Base-by-base conservation (phyloP, 2,888 invertebrate species). In the Luperina testacea region DNA sequence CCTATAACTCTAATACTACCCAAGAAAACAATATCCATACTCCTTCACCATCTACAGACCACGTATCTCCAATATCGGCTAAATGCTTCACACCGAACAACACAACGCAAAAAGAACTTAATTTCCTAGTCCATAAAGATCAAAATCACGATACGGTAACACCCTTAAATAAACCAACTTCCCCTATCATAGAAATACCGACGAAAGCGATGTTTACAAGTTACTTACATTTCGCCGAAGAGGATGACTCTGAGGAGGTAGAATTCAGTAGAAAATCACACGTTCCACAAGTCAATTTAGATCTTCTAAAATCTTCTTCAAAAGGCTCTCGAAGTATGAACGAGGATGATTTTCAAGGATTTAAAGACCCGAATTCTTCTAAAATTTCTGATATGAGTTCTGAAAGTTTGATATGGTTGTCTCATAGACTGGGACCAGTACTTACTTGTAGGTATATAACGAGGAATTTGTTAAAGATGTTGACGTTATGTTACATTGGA, bases 341-440 rank as follows among this genome's bases (percentile, higher is more conserved):
- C 45, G 94, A 94, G 53, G 93, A 94, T 6, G 92, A 93, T 20
- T 72, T 77, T 51, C 68, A 88, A 2, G 88, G 86, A 24, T 90
- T 84, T 69, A 93, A 92, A 73, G 94, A 95, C 8, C 84, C 90
- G 1, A 90, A 84, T 77, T 86, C 89, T 27, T 94, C 97, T 88
- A 98, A 98, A 92, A 98, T 98, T 84, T 98, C 98, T 0, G 98
- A 99, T 92, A 98, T 99, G 98, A 98, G 98, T 91, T 97, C 98
- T 0, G 99, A 99, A 91, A 99, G 98, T 90, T 95, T 99, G 1
- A 98, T 99, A 82, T 99, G 99, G 99, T 92, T 99, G 80, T 98
- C 99, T 0, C 99, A 99, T 95, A 97, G 99, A 84, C 96, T 99
- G 32, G 99, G 99, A 0, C 99, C 99, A 0, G 99, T 99, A 70